These are phyloP conservation scores for Procavia capensis DNA, from an alignment of 2,113 vertebrate species.

Conservation along the genomic window DNA sequence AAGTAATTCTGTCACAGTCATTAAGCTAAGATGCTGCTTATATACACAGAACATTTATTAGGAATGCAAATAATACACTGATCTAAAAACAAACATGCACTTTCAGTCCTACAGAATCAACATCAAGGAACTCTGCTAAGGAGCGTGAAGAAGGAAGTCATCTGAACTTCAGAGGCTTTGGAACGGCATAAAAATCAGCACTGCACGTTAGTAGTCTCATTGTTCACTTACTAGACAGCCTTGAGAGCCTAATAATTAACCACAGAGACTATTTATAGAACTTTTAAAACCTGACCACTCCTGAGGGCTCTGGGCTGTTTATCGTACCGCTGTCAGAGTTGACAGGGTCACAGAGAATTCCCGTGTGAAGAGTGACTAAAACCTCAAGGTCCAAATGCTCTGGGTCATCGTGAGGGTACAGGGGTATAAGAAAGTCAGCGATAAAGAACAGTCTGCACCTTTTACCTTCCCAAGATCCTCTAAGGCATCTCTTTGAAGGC, in stretches of 20 bases:
- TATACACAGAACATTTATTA: not conserved
- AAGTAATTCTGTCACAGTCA: not conserved
- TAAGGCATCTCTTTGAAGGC: conserved; percentile 61
- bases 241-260: conserved; percentile 67
- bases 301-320: conserved; percentile 78
- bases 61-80: not conserved
- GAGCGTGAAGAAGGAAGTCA: not conserved
- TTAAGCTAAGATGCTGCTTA: not conserved
- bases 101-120: not conserved
- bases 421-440: conserved; percentile 47
- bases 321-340: conserved; percentile 74
- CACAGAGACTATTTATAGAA: conserved; percentile 85
- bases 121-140: not conserved
- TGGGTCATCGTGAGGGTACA: not conserved
- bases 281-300: conserved; percentile 67
- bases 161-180: not conserved
- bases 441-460: conserved; percentile 44
- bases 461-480: conserved; percentile 69
- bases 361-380: conserved; percentile 78
- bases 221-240: conserved; percentile 64
- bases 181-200: not conserved
- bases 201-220: not conserved
- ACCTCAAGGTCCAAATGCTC: conserved; percentile 32
- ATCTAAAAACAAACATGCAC: not conserved
- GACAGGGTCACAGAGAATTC: conserved; percentile 86